Evolutionary conservation across 2,113 vertebrate species (phyloP).

Genomic region (Hemiscyllium ocellatum): DNA sequence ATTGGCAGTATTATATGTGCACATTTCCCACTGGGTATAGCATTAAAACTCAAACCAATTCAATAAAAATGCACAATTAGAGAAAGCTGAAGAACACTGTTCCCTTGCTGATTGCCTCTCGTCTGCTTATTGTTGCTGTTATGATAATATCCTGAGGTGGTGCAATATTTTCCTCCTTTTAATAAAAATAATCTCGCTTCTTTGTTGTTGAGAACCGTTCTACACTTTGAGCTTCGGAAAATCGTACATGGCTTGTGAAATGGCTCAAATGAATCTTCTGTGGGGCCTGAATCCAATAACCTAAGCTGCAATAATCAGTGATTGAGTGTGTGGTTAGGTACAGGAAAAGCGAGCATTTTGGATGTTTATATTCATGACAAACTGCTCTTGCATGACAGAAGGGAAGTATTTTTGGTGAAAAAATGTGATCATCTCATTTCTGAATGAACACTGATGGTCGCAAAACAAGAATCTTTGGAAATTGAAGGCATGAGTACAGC

Average conservation of each 20-base stretch:
- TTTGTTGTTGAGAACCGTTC: not conserved
- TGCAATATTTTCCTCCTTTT: not conserved
- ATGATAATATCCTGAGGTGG: not conserved
- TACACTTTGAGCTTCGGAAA: not conserved
- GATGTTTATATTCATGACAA: not conserved
- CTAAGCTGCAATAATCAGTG: not conserved
- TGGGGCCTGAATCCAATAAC: not conserved
- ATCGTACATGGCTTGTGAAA: not conserved
- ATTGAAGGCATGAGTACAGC: not conserved
- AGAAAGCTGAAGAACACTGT: constrained; percentile 10
- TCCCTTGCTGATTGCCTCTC: not conserved
- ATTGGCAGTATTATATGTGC: not conserved
- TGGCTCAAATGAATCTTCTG: not conserved
- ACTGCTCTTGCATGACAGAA: not conserved
- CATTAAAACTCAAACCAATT: not conserved
- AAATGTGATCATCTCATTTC: not conserved
- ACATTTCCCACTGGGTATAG: not conserved
- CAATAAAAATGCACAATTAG: constrained; percentile 28
- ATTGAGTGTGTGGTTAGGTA: not conserved
- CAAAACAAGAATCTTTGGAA: not conserved
- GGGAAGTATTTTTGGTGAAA: not conserved
- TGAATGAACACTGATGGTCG: not conserved
- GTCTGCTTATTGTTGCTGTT: not conserved
- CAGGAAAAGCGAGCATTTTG: no score
- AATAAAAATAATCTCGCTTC: not conserved